Evolutionary conservation across 2,797 vertebrate species (phyloP).

Genomic region (Myripristis jacobus): DNA sequence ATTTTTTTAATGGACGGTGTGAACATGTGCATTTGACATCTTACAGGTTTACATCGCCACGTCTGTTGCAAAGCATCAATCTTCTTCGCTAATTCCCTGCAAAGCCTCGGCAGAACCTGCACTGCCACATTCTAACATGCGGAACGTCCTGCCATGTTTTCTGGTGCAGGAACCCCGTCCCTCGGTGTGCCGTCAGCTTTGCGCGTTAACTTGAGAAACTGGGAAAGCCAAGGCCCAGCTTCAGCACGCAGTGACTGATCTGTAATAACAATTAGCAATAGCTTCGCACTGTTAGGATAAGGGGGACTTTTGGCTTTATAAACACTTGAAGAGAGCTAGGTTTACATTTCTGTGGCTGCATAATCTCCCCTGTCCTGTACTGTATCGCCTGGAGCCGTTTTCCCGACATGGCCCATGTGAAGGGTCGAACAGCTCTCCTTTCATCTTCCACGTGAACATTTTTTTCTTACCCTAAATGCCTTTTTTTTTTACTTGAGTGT

Average conservation of each 20-base stretch:
- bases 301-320: conserved; percentile 42
- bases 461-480: neutral
- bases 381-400: conserved; percentile 7
- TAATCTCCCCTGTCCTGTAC: conserved; percentile 44
- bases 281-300: conserved; percentile 52
- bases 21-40: neutral
- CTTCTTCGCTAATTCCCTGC: neutral
- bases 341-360: conserved; percentile 54
- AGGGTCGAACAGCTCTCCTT: neutral
- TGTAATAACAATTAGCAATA: conserved; percentile 64
- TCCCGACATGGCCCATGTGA: conserved; percentile 6
- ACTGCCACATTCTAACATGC: conserved; percentile 2
- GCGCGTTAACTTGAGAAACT: conserved; percentile 47
- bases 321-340: conserved; percentile 45
- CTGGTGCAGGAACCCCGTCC: conserved; percentile 1
- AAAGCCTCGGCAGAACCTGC: conserved; percentile 1
- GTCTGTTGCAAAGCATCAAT: neutral
- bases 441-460: neutral
- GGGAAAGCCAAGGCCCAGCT: conserved; percentile 37
- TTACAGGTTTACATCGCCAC: neutral
- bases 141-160: conserved; percentile 20
- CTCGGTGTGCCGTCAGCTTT: conserved; percentile 3
- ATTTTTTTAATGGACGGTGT: neutral
- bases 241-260: conserved; percentile 51
- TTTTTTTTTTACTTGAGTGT: neutral